Evolutionary conservation across 2,888 invertebrate genomes (phyloP), one percentile per base, ranked within the genome.

Genomic region (Colostygia pectinataria): DNA sequence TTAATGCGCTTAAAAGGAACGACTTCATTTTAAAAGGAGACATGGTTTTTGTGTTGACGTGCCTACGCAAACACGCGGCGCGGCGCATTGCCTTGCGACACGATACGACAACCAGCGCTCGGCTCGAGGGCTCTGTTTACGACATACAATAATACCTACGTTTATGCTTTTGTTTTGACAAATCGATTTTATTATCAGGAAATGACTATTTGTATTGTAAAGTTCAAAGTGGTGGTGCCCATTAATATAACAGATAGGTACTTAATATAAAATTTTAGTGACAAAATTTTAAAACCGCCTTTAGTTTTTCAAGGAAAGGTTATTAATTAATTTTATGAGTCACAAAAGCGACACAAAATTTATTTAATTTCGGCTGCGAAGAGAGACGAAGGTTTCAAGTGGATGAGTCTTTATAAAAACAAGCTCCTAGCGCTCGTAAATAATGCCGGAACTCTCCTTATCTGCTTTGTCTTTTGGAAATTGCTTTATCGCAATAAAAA

Each of bases 1-100:
- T 81, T 77, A 80, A 83, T 80, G 75, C 76, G 73, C 77, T 80
- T 77, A 70, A 79, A 83, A 77, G 78, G 82, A 73, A 78, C 71
- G 67, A 74, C 68, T 75, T 74, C 69, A 71, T 77, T 77, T 76
- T 68, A 74, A 74, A 73, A 68, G 71, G 72, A 65, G 65, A 69
- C 69, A 66, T 55, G 47, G 1, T 82, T 79, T 81, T 77, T 71
- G 66, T 56, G 31, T 15, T 20, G 38, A 10, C 68, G 13, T 31
- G 15, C 70, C 69, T 65, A 56, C 53, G 65, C 66, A 68, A 67
- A 70, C 68, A 71, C 8, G 24, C 40, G 39, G 3, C 3, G 20
- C 23, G 15, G 15, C 31, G 24, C 9, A 15, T 4, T 15, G 2
- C 4, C 4, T 18, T 18, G 4, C 18, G 18, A 18, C 18, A 4